Base-by-base conservation (phyloP, 2,797 vertebrate species). In the Ciconia nigra region DNA sequence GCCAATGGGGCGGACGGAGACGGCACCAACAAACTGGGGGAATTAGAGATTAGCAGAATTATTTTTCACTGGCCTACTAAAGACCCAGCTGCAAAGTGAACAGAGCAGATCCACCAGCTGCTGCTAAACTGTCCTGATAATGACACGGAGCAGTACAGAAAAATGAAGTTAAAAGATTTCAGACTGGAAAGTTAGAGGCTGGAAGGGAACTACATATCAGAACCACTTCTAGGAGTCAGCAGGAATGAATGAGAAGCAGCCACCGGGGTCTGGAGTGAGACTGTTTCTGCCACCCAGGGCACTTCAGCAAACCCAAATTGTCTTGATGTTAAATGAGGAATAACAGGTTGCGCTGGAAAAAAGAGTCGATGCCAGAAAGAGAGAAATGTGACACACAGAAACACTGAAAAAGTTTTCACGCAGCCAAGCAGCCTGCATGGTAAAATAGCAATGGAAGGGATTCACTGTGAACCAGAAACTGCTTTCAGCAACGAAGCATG, bases 71-170 rank as follows among this genome's bases (percentile, higher is more conserved):
- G 1, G 49, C 82, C 85, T 71, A 10, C 42, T 47, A 78, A 83
- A 84, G 70, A 44, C 51, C 58, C 51, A 90, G 70, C 55, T 90
- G 74, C 61, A 31, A 83, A 89, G 47, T 54, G 62, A 93, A 59
- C 92, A 63, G 63, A 87, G 89, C 66, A 94, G 81, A 77, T 15
- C 63, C 77, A 55, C 15, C 78, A 94, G 54, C 85, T 86, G 82
- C 87, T 69, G 63, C 74, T 46, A 35, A 42, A 67, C 44, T 67
- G 15, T 3, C 44, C 79, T 9, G 78, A 35, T 22, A 76, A 72
- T 4, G 37, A 29, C 66, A 67, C 0, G 1, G 74, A 73, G 65
- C 51, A 65, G 41, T 13, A 72, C 12, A 65, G 63, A 55, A 71
- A 81, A 74, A 76, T 2, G 15, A 51, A 84, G 85, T 22, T 5